These are phyloP conservation scores for Ophion costatus DNA, from an alignment of 2,888 invertebrate genomes.

Conservation along the genomic window DNA sequence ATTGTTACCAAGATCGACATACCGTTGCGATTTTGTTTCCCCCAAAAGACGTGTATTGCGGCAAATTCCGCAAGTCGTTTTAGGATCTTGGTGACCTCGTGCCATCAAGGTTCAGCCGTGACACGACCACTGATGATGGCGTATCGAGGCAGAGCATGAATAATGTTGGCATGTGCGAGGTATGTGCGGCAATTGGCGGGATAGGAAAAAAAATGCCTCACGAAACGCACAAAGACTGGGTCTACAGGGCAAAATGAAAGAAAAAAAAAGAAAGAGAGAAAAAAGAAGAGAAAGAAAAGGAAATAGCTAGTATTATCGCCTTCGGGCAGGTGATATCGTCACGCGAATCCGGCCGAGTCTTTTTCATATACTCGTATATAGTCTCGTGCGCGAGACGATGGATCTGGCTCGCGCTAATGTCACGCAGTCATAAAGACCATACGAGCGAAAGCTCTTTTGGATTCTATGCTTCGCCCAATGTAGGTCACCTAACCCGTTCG, in stretches of 20 bases:
- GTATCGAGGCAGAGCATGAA: neutral
- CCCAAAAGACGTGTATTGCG: too few relatives aligned
- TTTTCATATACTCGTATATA: conserved; percentile 20
- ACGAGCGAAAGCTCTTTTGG: conserved; percentile 26
- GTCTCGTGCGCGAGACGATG: conserved; percentile 6
- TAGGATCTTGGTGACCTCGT: too few relatives aligned
- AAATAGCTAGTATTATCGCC: conserved; percentile 34
- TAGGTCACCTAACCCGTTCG: conserved; percentile 41
- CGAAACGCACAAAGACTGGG: conserved; percentile 4
- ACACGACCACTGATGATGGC: too few relatives aligned
- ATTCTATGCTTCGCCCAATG: conserved; percentile 14
- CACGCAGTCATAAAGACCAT: conserved; percentile 32
- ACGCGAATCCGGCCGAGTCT: conserved; percentile 35
- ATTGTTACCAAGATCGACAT: neutral
- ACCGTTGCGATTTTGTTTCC: neutral
- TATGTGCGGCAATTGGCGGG: neutral
- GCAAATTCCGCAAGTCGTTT: too few relatives aligned
- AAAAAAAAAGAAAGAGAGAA: neutral
- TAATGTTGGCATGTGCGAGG: neutral
- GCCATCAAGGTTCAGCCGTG: too few relatives aligned
- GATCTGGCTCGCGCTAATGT: conserved; percentile 9
- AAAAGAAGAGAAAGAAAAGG: conserved; percentile 10
- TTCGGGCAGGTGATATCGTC: conserved; percentile 36
- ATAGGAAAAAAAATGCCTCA: neutral
- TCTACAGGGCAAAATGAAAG: conserved; percentile 12